Conservation (phyloP, 2,888 invertebrate species). For the Mythimna loreyi region DNA sequence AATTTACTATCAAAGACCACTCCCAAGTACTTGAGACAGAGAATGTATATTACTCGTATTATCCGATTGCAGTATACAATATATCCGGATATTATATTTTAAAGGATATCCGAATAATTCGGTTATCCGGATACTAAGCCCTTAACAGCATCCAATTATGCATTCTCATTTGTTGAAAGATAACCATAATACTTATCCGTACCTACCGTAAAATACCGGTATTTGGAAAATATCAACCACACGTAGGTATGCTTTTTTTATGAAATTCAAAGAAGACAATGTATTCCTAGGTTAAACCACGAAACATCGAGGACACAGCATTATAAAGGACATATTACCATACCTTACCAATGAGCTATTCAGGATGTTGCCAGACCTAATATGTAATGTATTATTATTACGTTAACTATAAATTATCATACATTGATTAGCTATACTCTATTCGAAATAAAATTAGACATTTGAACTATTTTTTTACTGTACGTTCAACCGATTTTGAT, state of each 20-base stretch:
- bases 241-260: no score
- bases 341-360: conserved; percentile 28
- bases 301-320: conserved; percentile 14
- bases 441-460: no score
- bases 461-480: no score
- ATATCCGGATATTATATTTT: no score
- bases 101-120: no score
- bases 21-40: no score
- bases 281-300: not conserved
- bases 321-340: conserved; percentile 8
- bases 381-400: conserved; percentile 17
- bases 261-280: not conserved
- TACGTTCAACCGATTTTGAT: no score
- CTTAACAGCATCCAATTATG: no score
- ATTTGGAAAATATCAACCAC: not conserved
- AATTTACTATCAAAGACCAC: no score
- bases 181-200: not conserved
- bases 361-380: conserved; percentile 21
- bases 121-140: no score
- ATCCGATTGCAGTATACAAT: no score
- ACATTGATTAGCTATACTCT: not conserved
- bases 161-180: not conserved
- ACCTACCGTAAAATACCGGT: not conserved
- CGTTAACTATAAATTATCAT: not conserved
- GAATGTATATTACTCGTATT: no score